These are phyloP conservation scores for Dicentrarchus labrax DNA, from an alignment of 2,113 vertebrate genomes.

Conservation along the genomic window DNA sequence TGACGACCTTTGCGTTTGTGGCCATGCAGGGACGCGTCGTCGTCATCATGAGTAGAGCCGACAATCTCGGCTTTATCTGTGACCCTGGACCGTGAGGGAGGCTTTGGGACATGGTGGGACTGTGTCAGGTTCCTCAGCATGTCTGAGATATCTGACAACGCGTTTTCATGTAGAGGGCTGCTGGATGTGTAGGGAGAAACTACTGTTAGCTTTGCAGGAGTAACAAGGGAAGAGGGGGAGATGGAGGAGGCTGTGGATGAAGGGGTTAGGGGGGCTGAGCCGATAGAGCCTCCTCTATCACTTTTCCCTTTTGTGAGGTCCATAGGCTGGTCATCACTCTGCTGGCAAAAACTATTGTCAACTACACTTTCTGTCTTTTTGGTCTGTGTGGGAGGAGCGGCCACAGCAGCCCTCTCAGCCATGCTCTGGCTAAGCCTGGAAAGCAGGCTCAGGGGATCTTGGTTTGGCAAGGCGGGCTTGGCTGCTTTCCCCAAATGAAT, in stretches of 20 bases:
- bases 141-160: constrained; percentile 98
- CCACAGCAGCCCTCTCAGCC: constrained; percentile 95
- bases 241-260: constrained; percentile 91
- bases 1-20: constrained; percentile 98
- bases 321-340: constrained; percentile 96
- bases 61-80: constrained; percentile 92
- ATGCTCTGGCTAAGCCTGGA: constrained; percentile 98
- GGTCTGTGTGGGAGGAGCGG: constrained; percentile 90
- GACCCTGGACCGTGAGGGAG: constrained; percentile 90
- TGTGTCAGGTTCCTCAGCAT: constrained; percentile 99
- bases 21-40: constrained; percentile 89
- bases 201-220: constrained; percentile 91
- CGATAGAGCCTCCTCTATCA: constrained; percentile 90
- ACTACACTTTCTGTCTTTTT: constrained; percentile 89
- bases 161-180: constrained; percentile 96
- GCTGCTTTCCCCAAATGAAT: constrained; percentile 98
- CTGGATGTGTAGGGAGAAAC: constrained; percentile 93
- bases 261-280: constrained; percentile 91
- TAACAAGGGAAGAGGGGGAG: constrained; percentile 91
- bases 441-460: constrained; percentile 98
- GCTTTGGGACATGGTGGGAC: constrained; percentile 91
- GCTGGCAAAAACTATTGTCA: constrained; percentile 91
- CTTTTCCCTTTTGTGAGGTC: constrained; percentile 98
- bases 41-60: constrained; percentile 90
- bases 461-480: constrained; percentile 93